Evolutionary conservation across 2,888 invertebrate species (phyloP), one percentile per base, ranked within the genome.

Genomic region (Xylota sylvarum): DNA sequence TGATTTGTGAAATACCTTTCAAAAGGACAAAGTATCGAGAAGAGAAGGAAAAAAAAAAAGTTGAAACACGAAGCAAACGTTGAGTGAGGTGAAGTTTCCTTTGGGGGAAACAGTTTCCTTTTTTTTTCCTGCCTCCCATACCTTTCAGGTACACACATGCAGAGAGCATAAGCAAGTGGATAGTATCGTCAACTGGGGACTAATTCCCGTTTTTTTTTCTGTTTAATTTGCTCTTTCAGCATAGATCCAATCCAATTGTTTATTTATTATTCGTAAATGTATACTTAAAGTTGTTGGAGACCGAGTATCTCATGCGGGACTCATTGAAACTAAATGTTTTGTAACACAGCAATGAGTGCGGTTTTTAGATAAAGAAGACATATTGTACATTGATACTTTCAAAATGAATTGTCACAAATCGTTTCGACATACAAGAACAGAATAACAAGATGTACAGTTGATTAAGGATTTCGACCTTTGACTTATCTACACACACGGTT

Each of bases 1-100:
- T 79, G 73, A 73, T 73, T 52, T 77, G 19, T 50, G 40, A 48
- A 67, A 76, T 56, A 48, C 64, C 64, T 74, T 64, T 56, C 46
- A 65, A 65, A 65, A 46, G 17, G 30, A 19, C 65, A 58, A n/a
- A 40, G 5, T 14, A 40, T 43, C 40, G 32, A 32, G 19, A 30
- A n/a, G 19, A 12, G 17, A n/a, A 70, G 9, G 10, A 37, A 35
- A 37, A 10, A 37, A 3, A 56, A 0, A 14, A 43, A 43, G 30
- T 19, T 43, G 30, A 12, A 56, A 70, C 30, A 55, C 55, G 56
- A 56, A 17, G 19, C 30, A 30, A 56, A 43, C 32, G 56, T 30
- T 32, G 17, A 19, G 32, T 7, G 14, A 37, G 67, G 67, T 23
- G 14, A 70, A 70, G n/a, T 46, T 30, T 27, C 40, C 43, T 30